Base-by-base conservation (phyloP, 2,888 invertebrate species). In the Argyresthia goedartella region DNA sequence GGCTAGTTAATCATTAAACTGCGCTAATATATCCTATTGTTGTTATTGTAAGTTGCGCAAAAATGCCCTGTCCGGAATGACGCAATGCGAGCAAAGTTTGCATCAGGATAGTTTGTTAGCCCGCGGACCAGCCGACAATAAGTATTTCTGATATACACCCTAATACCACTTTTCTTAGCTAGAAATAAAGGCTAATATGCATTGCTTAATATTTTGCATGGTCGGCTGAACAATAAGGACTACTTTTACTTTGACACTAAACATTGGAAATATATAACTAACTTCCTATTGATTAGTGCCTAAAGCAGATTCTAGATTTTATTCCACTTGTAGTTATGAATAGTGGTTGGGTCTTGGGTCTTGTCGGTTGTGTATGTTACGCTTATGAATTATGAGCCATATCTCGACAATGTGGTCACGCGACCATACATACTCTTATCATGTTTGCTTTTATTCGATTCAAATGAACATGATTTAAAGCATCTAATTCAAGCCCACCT, bases 61-160 rank as follows among this genome's bases (percentile, higher is more conserved):
- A 25, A 25, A 25, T 25, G 25, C 25, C 25, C 6, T 4, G 25
- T 25, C 25, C 25, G 25, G 55, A 52, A 59, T 70, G 63, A 66
- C 45, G 70, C 66, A 69, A 70, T 58, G 48, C 53, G 52, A 54
- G 55, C 55, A 55, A 52, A 50, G 52, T 57, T 70, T 69, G 63
- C 65, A 62, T 65, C 66, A 69, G 62, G 60, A 55, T 56, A 49
- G 53, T 49, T 53, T 52, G 49, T 13, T 44, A 44, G 14, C 44
- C 44, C 6, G 9, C n/a, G 8, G 9, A 39, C 39, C 39, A 39
- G n/a, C n/a, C n/a, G n/a, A 9, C 39, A 39, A 39, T 39, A 39
- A 41, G 41, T 41, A 41, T 13, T 4, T 25, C 13, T 47, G 13
- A 33, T 34, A 25, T 8, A n/a, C 8, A 6, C 13, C 25, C 11